These are phyloP conservation scores for Coregonus sp. DNA, from an alignment of 2,797 vertebrate genomes.

Conservation along the genomic window DNA sequence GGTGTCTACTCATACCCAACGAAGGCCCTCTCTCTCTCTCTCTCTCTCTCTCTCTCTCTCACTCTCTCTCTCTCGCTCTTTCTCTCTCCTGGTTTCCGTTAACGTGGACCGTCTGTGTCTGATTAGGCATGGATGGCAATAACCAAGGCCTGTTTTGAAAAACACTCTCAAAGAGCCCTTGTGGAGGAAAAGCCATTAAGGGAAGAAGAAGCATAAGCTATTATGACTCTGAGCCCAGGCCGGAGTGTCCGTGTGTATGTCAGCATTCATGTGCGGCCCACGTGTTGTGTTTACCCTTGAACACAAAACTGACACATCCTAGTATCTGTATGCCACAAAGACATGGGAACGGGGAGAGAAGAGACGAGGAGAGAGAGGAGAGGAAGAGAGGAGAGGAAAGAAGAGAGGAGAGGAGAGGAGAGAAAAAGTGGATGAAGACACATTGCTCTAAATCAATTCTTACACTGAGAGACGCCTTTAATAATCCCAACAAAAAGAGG, in stretches of 20 bases:
- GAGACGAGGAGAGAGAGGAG: not conserved
- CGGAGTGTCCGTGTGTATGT: not conserved
- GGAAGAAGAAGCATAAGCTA: conserved; percentile 54
- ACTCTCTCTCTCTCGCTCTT: not conserved
- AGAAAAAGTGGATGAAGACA: conserved; percentile 22
- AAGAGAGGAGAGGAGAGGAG: conserved; percentile 17
- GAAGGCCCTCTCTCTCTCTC: not conserved
- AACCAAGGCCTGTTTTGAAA: conserved; percentile 62
- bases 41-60: too few relatives aligned
- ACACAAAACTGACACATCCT: not conserved
- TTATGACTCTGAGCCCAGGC: conserved; percentile 45
- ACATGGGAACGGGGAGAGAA: conserved; percentile 12
- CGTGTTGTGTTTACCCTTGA: conserved; percentile 34
- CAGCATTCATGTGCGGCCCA: not conserved
- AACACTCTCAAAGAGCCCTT: conserved; percentile 60
- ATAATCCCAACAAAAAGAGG: conserved; percentile 37
- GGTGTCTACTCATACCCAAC: not conserved
- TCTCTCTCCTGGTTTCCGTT: conserved; percentile 52
- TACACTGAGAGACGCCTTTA: conserved; percentile 34
- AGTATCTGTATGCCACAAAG: conserved; percentile 44
- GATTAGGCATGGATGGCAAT: conserved; percentile 69
- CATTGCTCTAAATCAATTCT: conserved; percentile 40
- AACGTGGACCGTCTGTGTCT: conserved; percentile 61
- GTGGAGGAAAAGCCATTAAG: conserved; percentile 24
- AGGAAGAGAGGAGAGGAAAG: conserved; percentile 1